phyloP scores from a whole-genome alignment of 2,888 invertebrate genomes.

The Noctua janthe region DNA sequence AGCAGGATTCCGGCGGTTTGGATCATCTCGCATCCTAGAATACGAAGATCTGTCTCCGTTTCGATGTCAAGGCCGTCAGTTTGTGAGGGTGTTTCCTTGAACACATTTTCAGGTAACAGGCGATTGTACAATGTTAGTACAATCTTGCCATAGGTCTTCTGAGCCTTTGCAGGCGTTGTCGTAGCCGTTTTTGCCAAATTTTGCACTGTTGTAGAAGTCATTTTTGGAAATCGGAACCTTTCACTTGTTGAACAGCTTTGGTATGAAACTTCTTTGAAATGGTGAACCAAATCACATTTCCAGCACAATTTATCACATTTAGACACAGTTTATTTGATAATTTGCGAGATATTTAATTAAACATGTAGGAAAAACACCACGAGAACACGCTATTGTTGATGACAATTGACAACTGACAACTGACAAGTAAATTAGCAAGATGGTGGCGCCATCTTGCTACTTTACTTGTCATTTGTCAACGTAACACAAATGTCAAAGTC shows the following conservation, averaged over 20 bases:
- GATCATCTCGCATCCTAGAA: conserved; percentile 99
- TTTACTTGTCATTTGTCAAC: too few species aligned
- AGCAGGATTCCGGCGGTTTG: conserved; percentile 99
- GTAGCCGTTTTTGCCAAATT: conserved; percentile 79
- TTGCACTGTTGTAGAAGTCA: conserved; percentile 83
- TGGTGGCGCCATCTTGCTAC: too few species aligned
- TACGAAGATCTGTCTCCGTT: conserved; percentile 97
- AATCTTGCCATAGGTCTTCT: conserved; percentile 94
- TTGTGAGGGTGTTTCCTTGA: conserved; percentile 97
- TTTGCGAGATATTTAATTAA: conserved; percentile 24
- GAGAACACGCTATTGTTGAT: too few species aligned
- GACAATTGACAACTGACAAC: too few species aligned
- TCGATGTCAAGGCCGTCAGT: conserved; percentile 97
- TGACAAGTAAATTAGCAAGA: too few species aligned
- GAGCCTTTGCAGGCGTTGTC: conserved; percentile 78
- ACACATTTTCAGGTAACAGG: conserved; percentile 96
- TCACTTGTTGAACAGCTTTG: conserved; percentile 63
- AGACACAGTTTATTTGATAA: conserved; percentile 30
- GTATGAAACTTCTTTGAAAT: conserved; percentile 5
- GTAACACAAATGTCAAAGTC: too few species aligned
- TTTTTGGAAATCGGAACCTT: conserved; percentile 70
- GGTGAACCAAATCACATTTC: conserved; percentile 32
- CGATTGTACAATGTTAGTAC: conserved; percentile 98
- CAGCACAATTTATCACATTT: neutral
- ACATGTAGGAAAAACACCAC: conserved; percentile 4